phyloP scores from a whole-genome alignment of 2,888 invertebrate species.

The Amaurobius ferox region DNA sequence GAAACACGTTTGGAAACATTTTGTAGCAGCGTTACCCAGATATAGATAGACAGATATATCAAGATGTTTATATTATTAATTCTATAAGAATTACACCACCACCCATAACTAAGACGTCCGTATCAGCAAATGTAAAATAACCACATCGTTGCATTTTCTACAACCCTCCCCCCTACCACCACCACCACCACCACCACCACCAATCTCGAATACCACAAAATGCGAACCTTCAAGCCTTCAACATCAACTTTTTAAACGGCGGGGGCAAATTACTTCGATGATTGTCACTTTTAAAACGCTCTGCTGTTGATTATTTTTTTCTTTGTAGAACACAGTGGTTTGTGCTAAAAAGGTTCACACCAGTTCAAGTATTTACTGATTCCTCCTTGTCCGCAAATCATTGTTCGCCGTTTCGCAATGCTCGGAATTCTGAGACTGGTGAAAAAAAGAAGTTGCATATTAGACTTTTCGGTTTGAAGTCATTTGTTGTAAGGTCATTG shows the following conservation, averaged over 20 bases:
- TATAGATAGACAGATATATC: too few species aligned
- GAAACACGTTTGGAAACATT: too few species aligned
- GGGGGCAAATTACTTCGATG: neutral
- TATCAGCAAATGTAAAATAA: too few species aligned
- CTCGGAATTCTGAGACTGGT: neutral
- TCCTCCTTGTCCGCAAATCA: neutral
- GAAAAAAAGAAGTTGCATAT: neutral
- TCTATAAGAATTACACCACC: too few species aligned
- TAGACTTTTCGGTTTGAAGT: neutral
- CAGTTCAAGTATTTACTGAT: conserved; percentile 42
- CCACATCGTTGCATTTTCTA: too few species aligned
- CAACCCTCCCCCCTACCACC: too few species aligned
- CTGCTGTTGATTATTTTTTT: neutral
- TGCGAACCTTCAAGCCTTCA: too few species aligned
- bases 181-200: too few species aligned
- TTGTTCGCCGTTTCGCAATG: conserved; percentile 1
- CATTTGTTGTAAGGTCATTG: neutral
- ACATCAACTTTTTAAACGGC: neutral
- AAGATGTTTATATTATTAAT: too few species aligned
- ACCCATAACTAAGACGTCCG: too few species aligned
- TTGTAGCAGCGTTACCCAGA: too few species aligned
- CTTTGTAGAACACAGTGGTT: neutral
- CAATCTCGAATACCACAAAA: too few species aligned
- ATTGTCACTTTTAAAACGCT: neutral
- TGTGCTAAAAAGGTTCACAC: conserved; percentile 26